These are phyloP conservation scores for Grammomys dolichurus DNA, from an alignment of 2,113 vertebrate species.

Conservation along the genomic window DNA sequence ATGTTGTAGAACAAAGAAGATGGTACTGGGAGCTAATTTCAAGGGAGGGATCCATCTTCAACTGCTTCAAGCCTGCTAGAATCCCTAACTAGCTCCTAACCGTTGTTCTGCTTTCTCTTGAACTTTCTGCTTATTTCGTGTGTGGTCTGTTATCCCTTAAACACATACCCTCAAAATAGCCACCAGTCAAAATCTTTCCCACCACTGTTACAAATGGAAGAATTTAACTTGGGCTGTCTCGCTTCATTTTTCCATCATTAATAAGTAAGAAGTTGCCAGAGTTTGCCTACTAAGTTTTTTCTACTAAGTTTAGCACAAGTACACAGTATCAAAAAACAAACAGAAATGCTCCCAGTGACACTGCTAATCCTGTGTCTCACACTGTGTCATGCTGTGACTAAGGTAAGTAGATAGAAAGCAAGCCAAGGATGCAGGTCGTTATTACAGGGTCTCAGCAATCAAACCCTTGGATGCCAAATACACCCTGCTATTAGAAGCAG, in stretches of 20 bases:
- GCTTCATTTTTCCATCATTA: background rate
- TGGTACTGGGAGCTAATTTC: background rate
- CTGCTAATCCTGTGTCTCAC: conserved; percentile 1
- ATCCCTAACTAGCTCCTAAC: background rate
- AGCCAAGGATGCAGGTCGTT: background rate
- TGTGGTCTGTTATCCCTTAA: background rate
- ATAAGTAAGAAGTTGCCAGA: background rate
- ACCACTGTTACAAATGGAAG: background rate
- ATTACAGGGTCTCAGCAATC: background rate
- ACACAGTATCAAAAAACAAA: conserved; percentile 1
- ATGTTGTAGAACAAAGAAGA: background rate
- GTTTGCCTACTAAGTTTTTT: conserved; percentile 27
- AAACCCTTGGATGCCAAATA: background rate
- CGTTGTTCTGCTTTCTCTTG: background rate
- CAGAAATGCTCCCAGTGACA: background rate
- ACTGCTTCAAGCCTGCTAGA: background rate
- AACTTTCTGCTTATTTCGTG: background rate
- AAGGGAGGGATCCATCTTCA: background rate
- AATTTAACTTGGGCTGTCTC: background rate
- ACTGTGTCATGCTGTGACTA: background rate
- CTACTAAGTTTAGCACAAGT: background rate
- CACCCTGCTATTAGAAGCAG: background rate
- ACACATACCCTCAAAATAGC: background rate
- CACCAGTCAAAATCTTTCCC: background rate
- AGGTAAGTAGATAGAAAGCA: background rate